Evolutionary conservation across 2,888 invertebrate species (phyloP).

Genomic region (Drosophila mimica): DNA sequence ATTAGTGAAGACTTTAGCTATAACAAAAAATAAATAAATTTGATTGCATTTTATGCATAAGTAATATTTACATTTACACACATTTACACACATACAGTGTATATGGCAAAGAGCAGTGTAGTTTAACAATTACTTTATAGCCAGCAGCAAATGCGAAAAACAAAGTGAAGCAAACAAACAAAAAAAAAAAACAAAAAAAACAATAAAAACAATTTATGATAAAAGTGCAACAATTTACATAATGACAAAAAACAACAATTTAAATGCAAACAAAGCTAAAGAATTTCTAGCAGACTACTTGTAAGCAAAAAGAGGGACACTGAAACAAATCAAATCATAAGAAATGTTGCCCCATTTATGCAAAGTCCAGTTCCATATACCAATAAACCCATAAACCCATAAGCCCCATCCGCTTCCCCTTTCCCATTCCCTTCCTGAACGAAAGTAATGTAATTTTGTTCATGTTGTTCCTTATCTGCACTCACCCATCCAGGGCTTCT

Average conservation of each 20-base stretch:
- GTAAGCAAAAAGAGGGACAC: conserved; percentile 27
- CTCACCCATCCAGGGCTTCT: background rate
- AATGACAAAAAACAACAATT: conserved; percentile 35
- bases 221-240: conserved; percentile 46
- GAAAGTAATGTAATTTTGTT: conserved; percentile 2
- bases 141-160: conserved; percentile 21
- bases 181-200: conserved; percentile 12
- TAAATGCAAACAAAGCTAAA: conserved; percentile 39
- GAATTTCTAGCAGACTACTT: conserved; percentile 21
- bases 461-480: background rate
- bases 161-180: conserved; percentile 22
- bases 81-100: conserved; percentile 16
- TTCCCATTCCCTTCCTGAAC: too few species aligned
- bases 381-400: background rate
- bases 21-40: conserved; percentile 23
- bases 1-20: conserved; percentile 48
- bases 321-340: conserved; percentile 45
- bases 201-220: conserved; percentile 33
- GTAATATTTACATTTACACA: conserved; percentile 7
- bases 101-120: conserved; percentile 20
- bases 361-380: conserved; percentile 25
- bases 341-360: conserved; percentile 34
- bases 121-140: conserved; percentile 48
- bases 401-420: background rate
- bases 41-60: conserved; percentile 27